Conservation (phyloP, 2,113 vertebrate genomes). For the Colossoma macropomum region DNA sequence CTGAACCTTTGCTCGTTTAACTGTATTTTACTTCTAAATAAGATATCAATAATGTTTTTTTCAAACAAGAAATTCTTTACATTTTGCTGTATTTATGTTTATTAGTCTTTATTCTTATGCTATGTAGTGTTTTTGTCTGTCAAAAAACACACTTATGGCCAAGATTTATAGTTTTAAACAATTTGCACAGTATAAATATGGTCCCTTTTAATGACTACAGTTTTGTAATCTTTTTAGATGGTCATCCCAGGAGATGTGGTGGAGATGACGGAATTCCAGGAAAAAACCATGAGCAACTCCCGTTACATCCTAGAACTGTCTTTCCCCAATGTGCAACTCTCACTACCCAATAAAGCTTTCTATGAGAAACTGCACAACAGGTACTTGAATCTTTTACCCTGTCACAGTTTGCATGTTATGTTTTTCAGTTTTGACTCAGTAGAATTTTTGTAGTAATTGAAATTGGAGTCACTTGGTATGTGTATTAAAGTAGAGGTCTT, state of each 20-base stretch:
- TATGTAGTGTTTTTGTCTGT: too few relatives aligned
- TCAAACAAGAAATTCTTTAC: too few relatives aligned
- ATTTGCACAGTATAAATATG: background rate
- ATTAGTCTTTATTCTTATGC: too few relatives aligned
- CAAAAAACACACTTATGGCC: too few relatives aligned
- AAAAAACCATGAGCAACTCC: constrained; percentile 94
- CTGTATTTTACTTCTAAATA: too few relatives aligned
- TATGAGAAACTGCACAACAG: constrained; percentile 98
- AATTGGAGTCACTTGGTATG: background rate
- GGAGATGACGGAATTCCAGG: constrained; percentile 97
- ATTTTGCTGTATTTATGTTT: too few relatives aligned
- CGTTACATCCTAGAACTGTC: constrained; percentile 90
- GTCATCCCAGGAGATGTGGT: constrained; percentile 93
- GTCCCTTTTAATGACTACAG: background rate
- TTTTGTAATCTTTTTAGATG: constrained; percentile 82
- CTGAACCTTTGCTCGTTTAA: too few relatives aligned
- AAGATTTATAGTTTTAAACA: too few relatives aligned
- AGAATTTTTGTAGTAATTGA: background rate
- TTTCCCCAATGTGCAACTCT: constrained; percentile 87
- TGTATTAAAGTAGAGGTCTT: background rate
- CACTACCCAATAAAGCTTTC: constrained; percentile 88
- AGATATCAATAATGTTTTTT: too few relatives aligned
- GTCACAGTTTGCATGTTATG: background rate
- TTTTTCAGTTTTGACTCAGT: background rate
- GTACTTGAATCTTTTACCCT: constrained; percentile 64